Evolutionary conservation across 2,113 vertebrate genomes (phyloP), one percentile per base, ranked within the genome.

Genomic region (Xenus cinereus): DNA sequence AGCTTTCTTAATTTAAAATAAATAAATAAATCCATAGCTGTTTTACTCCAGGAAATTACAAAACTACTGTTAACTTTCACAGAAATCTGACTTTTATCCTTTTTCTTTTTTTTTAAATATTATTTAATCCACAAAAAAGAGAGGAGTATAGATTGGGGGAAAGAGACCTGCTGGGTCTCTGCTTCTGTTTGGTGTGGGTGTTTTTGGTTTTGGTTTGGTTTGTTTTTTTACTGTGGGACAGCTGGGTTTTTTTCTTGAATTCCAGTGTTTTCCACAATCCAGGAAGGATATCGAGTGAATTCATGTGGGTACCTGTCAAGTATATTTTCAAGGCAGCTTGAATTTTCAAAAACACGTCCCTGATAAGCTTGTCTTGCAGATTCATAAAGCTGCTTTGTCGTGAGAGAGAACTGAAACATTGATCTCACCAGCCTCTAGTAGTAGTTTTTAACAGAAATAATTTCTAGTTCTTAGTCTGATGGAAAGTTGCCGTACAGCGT

Each of bases 271-370:
- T 32, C 50, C 78, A n/a, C 54, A 46, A 43, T 12, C 22, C 41
- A 14, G 51, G 53, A 15, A 30, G 74, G 64, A 7, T 48, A 8
- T 17, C 3, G 14, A 56, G 28, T 23, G 35, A 43, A 21, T 50
- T 10, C 14, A 0, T n/a, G 19, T 37, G 43, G 22, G 4, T 72
- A 12, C 35, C 57, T 19, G 3, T 28, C 19, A 6, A 23, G 10
- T 41, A 6, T 9, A 10, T 43, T 81, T 48, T 54, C 73, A 78
- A 54, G 35, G 9, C 39, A 73, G 4, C 23, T 62, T 22, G 23
- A 35, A 10, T 73, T 78, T 89, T 64, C 15, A 28, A 46, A 22
- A 8, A 12, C 28, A 1, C 0, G 0, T 23, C 9, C 30, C 75
- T 46, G 17, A 8, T 53, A 2, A 71, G 14, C n/a, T 46, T 32